phyloP scores from a whole-genome alignment of 2,888 invertebrate genomes.

The Andrena bicolor region DNA sequence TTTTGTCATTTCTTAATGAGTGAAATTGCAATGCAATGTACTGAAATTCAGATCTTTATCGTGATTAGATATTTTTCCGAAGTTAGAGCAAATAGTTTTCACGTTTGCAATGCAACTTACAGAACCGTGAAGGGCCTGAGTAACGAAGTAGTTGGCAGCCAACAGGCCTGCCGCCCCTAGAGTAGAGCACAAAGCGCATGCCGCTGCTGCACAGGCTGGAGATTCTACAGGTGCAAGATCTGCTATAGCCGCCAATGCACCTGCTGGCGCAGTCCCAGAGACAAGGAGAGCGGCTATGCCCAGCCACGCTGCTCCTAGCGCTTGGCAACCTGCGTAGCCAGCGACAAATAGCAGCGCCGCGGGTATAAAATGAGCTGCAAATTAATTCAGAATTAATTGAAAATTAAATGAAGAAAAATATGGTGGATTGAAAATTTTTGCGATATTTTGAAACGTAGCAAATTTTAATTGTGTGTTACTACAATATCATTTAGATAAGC shows the following conservation, averaged over 20 bases:
- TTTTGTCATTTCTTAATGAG: too few relatives aligned
- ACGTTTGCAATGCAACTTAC: slow-evolving; percentile 80
- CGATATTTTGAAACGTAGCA: too few relatives aligned
- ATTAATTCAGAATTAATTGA: slow-evolving; percentile 6
- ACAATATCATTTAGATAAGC: too few relatives aligned
- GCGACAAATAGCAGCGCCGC: slow-evolving; percentile 87
- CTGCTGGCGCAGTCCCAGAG: slow-evolving; percentile 87
- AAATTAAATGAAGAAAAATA: too few relatives aligned
- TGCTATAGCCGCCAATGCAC: slow-evolving; percentile 87
- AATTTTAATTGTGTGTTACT: too few relatives aligned
- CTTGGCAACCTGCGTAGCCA: slow-evolving; percentile 88
- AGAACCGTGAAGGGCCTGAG: slow-evolving; percentile 87
- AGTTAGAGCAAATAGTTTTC: background rate
- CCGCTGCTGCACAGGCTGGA: slow-evolving; percentile 83
- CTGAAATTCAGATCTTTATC: too few relatives aligned
- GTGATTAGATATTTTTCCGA: background rate
- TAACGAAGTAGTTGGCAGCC: slow-evolving; percentile 87
- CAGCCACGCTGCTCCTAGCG: slow-evolving; percentile 86
- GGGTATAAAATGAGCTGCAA: slow-evolving; percentile 87
- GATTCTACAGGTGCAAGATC: slow-evolving; percentile 87
- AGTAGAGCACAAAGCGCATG: slow-evolving; percentile 86
- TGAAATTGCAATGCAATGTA: too few relatives aligned
- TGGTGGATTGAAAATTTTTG: too few relatives aligned
- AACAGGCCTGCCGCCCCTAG: slow-evolving; percentile 87
- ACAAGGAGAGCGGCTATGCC: slow-evolving; percentile 87